Percentiles rank a stretch among this genome's conserved stretches.
Evolutionary conservation across 2,797 vertebrate genomes (phyloP).

Genomic region (Prunella strophiata): DNA sequence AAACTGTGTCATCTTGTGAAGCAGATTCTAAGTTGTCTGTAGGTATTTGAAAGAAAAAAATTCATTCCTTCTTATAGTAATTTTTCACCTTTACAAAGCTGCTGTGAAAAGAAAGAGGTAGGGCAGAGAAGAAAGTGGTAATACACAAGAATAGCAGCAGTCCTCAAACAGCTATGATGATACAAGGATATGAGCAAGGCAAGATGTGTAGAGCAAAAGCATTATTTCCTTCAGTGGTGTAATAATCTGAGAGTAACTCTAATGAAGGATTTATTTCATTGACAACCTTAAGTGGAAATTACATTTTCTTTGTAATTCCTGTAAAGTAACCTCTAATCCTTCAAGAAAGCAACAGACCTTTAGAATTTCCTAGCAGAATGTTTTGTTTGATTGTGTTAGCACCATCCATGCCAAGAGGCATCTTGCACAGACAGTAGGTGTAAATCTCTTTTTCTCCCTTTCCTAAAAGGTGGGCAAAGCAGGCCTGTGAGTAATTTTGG

Average conservation of each 20-base stretch:
- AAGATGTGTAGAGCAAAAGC: background rate
- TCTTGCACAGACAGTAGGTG: background rate
- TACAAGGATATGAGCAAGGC: background rate
- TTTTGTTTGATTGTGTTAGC: background rate
- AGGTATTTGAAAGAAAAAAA: background rate
- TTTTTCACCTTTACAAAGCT: background rate
- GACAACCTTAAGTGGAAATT: background rate
- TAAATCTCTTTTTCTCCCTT: background rate
- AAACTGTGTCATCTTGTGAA: background rate
- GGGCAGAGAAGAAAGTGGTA: background rate
- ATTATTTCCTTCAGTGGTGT: background rate
- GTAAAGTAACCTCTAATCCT: background rate
- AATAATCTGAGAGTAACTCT: background rate
- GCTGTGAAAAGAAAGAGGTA: background rate
- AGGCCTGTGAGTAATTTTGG: background rate
- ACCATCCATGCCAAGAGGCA: background rate
- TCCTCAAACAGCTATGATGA: background rate
- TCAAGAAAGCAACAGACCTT: background rate
- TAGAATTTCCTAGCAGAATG: background rate
- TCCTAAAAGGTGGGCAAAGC: background rate
- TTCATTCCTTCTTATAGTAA: background rate
- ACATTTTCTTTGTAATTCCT: background rate
- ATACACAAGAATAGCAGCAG: background rate
- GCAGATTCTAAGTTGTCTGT: background rate
- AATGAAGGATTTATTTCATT: background rate